Conservation (phyloP, 2,888 invertebrate genomes). For the Crossocerus cetratus region DNA sequence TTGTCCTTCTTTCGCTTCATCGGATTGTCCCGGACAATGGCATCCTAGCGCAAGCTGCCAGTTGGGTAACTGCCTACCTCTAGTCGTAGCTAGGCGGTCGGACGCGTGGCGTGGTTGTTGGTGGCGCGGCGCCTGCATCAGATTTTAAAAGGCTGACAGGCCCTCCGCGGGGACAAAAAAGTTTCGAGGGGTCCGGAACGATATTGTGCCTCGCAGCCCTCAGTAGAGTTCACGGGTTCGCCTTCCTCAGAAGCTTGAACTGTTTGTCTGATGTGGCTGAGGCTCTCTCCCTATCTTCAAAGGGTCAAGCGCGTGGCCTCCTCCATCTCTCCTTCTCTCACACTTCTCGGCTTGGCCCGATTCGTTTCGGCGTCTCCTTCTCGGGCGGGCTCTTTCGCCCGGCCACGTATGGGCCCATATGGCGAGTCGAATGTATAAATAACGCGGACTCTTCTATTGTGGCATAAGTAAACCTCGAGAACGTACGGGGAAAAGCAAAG, state of each 20-base stretch:
- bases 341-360: constrained; percentile 17
- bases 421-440: constrained; percentile 69
- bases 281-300: constrained; percentile 62
- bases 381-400: constrained; percentile 8
- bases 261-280: constrained; percentile 63
- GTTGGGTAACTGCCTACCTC: constrained; percentile 24
- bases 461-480: constrained; percentile 58
- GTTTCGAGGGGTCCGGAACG: constrained; percentile 40
- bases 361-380: constrained; percentile 11
- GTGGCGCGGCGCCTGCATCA: constrained; percentile 45
- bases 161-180: constrained; percentile 22
- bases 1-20: constrained; percentile 24
- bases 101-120: constrained; percentile 1
- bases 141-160: constrained; percentile 57
- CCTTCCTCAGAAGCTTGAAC: constrained; percentile 12
- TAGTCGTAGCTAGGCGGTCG: not conserved
- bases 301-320: constrained; percentile 59
- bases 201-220: constrained; percentile 42
- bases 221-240: constrained; percentile 42
- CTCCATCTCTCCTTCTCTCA: constrained; percentile 11
- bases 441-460: constrained; percentile 67
- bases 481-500: constrained; percentile 30
- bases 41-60: constrained; percentile 20
- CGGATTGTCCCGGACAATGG: constrained; percentile 39
- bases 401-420: constrained; percentile 64